Evolutionary conservation across 2,888 invertebrate species (phyloP), one percentile per base, ranked within the genome.

Genomic region (Drosophila falleni): DNA sequence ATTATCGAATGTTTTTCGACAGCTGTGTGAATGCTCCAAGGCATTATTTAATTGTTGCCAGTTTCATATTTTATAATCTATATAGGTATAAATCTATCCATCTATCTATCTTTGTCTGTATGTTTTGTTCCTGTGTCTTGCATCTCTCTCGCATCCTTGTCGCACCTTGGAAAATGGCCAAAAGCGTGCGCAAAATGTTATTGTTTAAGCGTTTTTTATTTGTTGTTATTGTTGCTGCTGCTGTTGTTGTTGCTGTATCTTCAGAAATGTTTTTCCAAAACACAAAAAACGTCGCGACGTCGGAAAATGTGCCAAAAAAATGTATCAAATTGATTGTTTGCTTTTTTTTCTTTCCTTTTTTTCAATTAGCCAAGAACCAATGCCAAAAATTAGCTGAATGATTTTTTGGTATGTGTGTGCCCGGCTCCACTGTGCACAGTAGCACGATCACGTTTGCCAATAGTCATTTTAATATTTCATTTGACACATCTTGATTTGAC

Each of bases 151-250:
- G 26, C 62, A n/a, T 53, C 64, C 60, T 60, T 74, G 58, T 70
- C 66, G 46, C 62, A 23, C 44, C 54, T 81, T 84, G 88, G 82
- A 70, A 9, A 33, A n/a, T 33, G 54, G 83, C 86, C 84, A 84
- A 84, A 84, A 84, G 84, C 84, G 89, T 84, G 84, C 84, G 84
- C 84, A 88, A 84, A 88, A 86, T 87, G 63, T 83, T 88, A 76
- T 84, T 88, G 87, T 84, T 74, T 0, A 78, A 70, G 54, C 33
- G 37, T 44, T 55, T 63, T 41, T 15, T 51, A 56, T 44, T 37
- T 31, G 31, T 23, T 74, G 51, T 33, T 67, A 50, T 49, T 58
- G 41, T 39, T 60, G 47, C 31, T 64, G 67, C 29, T 58, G 62
- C 23, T 29, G 23, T n/a, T 74, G 47, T 31, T 31, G 31, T 16